These are phyloP conservation scores for Amphimallon solstitiale DNA, from an alignment of 2,888 invertebrate genomes.

Conservation along the genomic window DNA sequence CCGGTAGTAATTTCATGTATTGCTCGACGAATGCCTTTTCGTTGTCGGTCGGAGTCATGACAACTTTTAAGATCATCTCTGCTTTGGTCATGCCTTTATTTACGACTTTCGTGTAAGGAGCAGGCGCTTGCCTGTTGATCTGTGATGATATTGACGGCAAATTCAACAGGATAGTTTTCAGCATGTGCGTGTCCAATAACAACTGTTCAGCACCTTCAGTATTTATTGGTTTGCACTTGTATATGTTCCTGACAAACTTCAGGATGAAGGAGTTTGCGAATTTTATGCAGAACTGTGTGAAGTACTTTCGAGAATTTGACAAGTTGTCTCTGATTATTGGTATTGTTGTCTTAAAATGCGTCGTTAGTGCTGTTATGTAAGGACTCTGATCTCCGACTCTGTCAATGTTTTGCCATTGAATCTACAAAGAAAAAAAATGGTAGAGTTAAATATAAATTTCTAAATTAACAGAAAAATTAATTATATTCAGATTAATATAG, in stretches of 20 bases:
- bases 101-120: slow-evolving; percentile 82
- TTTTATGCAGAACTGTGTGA: slow-evolving; percentile 96
- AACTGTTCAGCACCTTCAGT: slow-evolving; percentile 95
- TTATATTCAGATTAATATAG: no score
- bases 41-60: slow-evolving; percentile 92
- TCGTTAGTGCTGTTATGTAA: slow-evolving; percentile 90
- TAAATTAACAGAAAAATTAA: no score
- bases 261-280: slow-evolving; percentile 96
- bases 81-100: slow-evolving; percentile 93
- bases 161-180: slow-evolving; percentile 93
- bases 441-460: neutral
- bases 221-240: slow-evolving; percentile 89
- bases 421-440: slow-evolving; percentile 60
- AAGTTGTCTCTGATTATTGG: slow-evolving; percentile 91
- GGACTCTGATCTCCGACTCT: slow-evolving; percentile 97
- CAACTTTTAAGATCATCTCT: slow-evolving; percentile 98
- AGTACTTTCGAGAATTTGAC: slow-evolving; percentile 93
- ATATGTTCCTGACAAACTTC: slow-evolving; percentile 90
- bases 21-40: slow-evolving; percentile 86
- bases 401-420: slow-evolving; percentile 92
- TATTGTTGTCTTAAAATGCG: slow-evolving; percentile 85
- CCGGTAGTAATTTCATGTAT: slow-evolving; percentile 89
- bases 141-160: slow-evolving; percentile 93
- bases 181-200: slow-evolving; percentile 90
- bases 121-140: slow-evolving; percentile 88